These are phyloP conservation scores for Spodoptera picta DNA, from an alignment of 2,888 invertebrate species.

Conservation along the genomic window DNA sequence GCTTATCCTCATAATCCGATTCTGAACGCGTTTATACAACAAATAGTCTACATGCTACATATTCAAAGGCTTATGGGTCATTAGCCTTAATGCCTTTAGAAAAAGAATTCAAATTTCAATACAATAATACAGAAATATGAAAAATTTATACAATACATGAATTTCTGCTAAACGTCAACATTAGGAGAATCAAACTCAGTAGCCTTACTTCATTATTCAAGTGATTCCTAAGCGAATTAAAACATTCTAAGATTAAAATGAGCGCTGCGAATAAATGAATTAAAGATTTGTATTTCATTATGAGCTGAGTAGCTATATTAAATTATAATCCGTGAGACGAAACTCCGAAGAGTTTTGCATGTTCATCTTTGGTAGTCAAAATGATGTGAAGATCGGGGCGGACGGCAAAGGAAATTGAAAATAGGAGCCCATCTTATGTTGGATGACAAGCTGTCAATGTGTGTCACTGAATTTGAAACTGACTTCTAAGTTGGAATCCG, in stretches of 20 bases:
- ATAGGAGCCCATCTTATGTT: background rate
- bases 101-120: background rate
- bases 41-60: conserved; percentile 4
- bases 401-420: conserved; percentile 16
- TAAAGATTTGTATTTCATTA: no score
- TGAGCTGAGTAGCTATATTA: no score
- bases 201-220: no score
- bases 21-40: conserved; percentile 23
- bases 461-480: conserved; percentile 9
- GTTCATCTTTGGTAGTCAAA: background rate
- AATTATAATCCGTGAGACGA: no score
- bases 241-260: no score
- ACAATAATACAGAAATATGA: background rate
- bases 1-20: conserved; percentile 39
- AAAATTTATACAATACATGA: no score
- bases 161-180: no score
- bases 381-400: conserved; percentile 14
- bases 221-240: no score
- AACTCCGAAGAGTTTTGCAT: no score
- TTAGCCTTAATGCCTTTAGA: conserved; percentile 12
- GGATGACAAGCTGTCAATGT: conserved; percentile 5
- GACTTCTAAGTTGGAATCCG: background rate
- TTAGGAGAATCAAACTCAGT: no score
- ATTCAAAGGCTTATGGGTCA: conserved; percentile 14
- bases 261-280: no score